Conservation (phyloP, 2,797 vertebrate species). For the Euthynnus affinis region DNA sequence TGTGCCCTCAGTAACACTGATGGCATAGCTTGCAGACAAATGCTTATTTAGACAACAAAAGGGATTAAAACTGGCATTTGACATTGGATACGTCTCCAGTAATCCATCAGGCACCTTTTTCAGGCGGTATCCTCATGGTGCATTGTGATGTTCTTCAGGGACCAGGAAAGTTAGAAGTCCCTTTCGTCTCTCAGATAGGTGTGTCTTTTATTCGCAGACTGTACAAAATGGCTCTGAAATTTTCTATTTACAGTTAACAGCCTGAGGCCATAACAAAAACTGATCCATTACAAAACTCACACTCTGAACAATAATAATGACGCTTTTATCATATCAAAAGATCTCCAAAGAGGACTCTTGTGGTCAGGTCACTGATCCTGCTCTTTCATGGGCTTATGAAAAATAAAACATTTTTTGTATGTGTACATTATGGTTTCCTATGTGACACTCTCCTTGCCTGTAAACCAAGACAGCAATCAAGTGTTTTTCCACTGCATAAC, state of each 20-base stretch:
- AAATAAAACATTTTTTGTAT: conserved; percentile 36
- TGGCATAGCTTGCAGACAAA: conserved; percentile 66
- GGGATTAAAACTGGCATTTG: conserved; percentile 79
- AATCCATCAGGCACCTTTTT: conserved; percentile 68
- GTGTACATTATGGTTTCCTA: conserved; percentile 29
- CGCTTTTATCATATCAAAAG: conserved; percentile 57
- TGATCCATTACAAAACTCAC: conserved; percentile 56
- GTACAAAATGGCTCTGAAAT: conserved; percentile 58
- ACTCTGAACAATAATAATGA: conserved; percentile 39
- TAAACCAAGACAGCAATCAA: conserved; percentile 19
- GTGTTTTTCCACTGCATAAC: conserved; percentile 41
- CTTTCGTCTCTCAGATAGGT: conserved; percentile 74
- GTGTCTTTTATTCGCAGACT: conserved; percentile 70
- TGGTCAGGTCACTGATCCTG: conserved; percentile 45
- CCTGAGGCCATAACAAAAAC: conserved; percentile 68
- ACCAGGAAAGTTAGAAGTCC: conserved; percentile 40
- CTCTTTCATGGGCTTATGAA: conserved; percentile 34
- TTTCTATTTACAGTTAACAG: conserved; percentile 64
- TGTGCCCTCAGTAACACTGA: conserved; percentile 45
- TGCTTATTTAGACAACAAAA: conserved; percentile 65
- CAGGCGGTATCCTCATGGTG: conserved; percentile 51
- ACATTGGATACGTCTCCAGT: conserved; percentile 70
- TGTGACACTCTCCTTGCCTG: background rate
- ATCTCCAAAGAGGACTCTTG: conserved; percentile 46
- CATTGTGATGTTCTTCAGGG: conserved; percentile 70